Evolutionary conservation across 2,888 invertebrate species (phyloP).

Genomic region (Drosophila anomalipes): DNA sequence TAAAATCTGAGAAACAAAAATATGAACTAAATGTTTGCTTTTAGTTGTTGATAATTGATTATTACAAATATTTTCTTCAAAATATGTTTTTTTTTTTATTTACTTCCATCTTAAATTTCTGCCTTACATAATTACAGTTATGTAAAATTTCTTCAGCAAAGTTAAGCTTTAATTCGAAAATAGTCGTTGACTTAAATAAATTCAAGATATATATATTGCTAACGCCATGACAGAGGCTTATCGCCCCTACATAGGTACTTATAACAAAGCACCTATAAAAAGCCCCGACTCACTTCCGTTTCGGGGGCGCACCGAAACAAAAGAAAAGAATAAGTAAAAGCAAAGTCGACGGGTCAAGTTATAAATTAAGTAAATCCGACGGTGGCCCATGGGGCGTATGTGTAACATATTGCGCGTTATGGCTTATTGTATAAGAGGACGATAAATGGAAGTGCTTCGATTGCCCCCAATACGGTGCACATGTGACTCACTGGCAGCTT

Average conservation of each 20-base stretch:
- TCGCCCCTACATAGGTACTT: constrained; percentile 17
- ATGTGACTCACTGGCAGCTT: constrained; percentile 43
- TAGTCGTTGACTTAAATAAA: background rate
- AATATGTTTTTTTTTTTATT: too few relatives aligned
- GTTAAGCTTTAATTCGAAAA: background rate
- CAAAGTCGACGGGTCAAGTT: constrained; percentile 53
- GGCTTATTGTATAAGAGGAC: constrained; percentile 67
- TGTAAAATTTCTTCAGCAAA: background rate
- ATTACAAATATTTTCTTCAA: background rate
- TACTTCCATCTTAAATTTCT: too few relatives aligned
- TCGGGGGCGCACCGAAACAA: constrained; percentile 12
- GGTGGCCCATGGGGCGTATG: constrained; percentile 66
- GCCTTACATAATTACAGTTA: background rate
- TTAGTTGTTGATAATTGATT: background rate
- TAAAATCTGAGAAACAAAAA: background rate
- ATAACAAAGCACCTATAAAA: constrained; percentile 52
- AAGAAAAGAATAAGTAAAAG: constrained; percentile 7
- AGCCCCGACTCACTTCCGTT: constrained; percentile 73
- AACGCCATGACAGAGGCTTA: constrained; percentile 54
- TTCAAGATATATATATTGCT: constrained; percentile 3
- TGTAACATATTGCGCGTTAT: constrained; percentile 77
- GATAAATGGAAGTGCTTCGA: constrained; percentile 30
- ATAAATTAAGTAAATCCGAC: constrained; percentile 68
- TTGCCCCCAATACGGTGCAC: constrained; percentile 14
- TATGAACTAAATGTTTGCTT: background rate